Conservation (phyloP, 2,888 invertebrate species). For the Pycnomerus fuliginosus region DNA sequence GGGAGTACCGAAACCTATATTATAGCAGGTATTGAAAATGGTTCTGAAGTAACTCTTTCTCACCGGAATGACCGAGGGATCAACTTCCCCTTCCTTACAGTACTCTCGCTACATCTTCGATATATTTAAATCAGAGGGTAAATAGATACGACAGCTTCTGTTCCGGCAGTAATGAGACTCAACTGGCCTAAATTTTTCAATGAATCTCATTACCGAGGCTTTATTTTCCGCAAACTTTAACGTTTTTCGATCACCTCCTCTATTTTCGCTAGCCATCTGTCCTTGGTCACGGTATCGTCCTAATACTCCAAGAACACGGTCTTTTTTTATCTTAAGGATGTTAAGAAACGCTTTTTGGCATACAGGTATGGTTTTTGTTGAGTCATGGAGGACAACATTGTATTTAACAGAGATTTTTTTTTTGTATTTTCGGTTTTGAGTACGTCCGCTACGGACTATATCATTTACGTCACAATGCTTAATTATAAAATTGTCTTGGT, state of each 20-base stretch:
- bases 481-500: neutral
- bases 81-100: conserved; percentile 16
- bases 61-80: conserved; percentile 11
- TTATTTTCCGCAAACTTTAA: conserved; percentile 16
- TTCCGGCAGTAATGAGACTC: conserved; percentile 22
- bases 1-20: conserved; percentile 13
- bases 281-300: conserved; percentile 6
- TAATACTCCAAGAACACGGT: conserved; percentile 5
- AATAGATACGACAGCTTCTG: conserved; percentile 12
- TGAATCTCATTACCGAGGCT: conserved; percentile 31
- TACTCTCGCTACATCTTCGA: conserved; percentile 14
- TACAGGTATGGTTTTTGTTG: conserved; percentile 3
- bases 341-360: conserved; percentile 1
- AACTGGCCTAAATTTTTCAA: conserved; percentile 29
- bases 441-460: neutral
- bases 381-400: neutral
- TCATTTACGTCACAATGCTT: neutral
- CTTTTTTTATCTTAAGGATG: neutral
- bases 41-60: conserved; percentile 8
- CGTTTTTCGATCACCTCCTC: conserved; percentile 31
- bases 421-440: neutral
- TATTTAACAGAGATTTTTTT: neutral
- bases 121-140: conserved; percentile 15
- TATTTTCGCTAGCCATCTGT: conserved; percentile 20
- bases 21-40: conserved; percentile 8